A percentile compares a stretch with the other conserved stretches of the same genome.
Conservation (phyloP, 1,140 invertebrate species). For the Bombus picipes region DNA sequence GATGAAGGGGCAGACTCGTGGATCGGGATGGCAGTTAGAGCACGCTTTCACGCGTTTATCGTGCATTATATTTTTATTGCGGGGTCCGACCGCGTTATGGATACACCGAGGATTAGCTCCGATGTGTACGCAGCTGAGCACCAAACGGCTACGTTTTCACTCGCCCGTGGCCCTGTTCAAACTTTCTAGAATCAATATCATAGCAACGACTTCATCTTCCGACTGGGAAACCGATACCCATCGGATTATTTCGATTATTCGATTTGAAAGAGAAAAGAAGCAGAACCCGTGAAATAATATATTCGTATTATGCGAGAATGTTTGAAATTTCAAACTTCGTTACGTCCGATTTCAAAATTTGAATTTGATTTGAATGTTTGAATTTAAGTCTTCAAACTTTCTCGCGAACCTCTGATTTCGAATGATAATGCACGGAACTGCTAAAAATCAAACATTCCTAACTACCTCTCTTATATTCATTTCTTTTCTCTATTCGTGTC, state of each 20-base stretch:
- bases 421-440: no score
- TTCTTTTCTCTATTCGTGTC: background rate
- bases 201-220: constrained; percentile 56
- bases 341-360: background rate
- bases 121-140: constrained; percentile 70
- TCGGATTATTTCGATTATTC: no score
- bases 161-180: constrained; percentile 45
- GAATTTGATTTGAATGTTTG: background rate
- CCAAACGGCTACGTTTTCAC: constrained; percentile 36
- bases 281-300: background rate
- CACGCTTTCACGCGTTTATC: constrained; percentile 68
- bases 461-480: background rate
- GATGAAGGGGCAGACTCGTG: background rate
- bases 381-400: background rate
- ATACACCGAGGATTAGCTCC: constrained; percentile 66
- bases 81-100: constrained; percentile 51
- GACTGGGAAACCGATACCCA: background rate
- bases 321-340: background rate
- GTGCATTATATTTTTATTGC: constrained; percentile 75
- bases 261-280: background rate
- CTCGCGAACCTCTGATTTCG: background rate
- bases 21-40: constrained; percentile 11
- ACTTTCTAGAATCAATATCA: constrained; percentile 61
- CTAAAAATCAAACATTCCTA: background rate
- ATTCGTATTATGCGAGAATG: background rate